Evolutionary conservation across 1,140 invertebrate genomes (phyloP), one percentile per base, ranked within the genome.

Genomic region (Laodelphax striatellus): DNA sequence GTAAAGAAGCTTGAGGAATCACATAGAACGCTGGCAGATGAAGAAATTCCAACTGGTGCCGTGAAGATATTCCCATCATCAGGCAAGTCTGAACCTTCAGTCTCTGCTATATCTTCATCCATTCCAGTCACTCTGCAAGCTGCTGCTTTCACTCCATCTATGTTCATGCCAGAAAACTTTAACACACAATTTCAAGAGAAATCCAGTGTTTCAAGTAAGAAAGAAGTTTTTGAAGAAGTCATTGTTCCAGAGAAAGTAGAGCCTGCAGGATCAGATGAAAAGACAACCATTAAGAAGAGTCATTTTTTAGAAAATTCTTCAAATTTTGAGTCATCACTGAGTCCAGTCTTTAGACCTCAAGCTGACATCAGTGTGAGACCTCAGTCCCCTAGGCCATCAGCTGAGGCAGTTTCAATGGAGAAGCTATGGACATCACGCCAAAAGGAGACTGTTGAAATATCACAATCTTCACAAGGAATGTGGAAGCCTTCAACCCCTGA

Each of bases 1-100:
- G 80, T 84, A 1, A 83, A 80, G 67, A 79, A 79, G 67, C 70
- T 84, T 14, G 81, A 84, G 66, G 82, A 83, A 62, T 78, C 77
- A 17, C 80, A 80, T 61, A 79, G 77, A 52, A 73, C 74, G 53
- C 60, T 80, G 43, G 75, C 77, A 8, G 78, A 78, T 5, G 73
- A 79, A 22, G 76, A 84, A 66, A 77, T 82, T 11, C 84, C 84
- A 8, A 70, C 79, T 42, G 82, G 83, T 34, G 82, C 79, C 17
- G 77, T 85, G 31, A 79, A 79, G 61, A 79, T 83, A 56, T 80
- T 83, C 65, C 81, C 81, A 31, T 68, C 69, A 5, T 66, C 71
- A 11, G 55, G 60, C 41, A 63, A 38, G 34, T 38, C 34, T 38
- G 16, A 50, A 50, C 46, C 46, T 19, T 50, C 46, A 19, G 21